A percentile compares a stretch with the other conserved stretches of the same genome.
Evolutionary conservation across 2,888 invertebrate genomes (phyloP).

Genomic region (Limnephilus auricula): DNA sequence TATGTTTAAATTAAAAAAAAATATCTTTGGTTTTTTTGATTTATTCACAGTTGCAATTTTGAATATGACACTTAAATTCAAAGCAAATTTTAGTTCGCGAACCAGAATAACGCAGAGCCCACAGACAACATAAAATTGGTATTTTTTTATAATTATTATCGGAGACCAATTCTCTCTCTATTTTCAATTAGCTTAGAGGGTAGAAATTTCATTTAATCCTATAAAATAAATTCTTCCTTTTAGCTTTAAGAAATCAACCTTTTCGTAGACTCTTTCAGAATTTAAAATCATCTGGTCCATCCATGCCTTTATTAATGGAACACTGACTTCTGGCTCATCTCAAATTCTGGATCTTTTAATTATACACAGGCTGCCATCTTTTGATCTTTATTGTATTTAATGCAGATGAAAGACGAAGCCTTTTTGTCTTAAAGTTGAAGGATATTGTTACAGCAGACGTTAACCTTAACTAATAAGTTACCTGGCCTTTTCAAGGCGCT

Average conservation of each 20-base stretch:
- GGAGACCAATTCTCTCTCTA: background rate
- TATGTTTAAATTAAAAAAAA: too few relatives aligned
- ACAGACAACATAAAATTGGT: too few relatives aligned
- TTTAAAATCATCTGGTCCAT: background rate
- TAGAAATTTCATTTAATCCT: background rate
- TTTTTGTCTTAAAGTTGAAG: background rate
- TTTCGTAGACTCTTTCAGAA: background rate
- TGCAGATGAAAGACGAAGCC: constrained; percentile 2
- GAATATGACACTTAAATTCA: too few relatives aligned
- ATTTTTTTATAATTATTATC: background rate
- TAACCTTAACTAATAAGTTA: background rate
- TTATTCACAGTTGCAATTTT: too few relatives aligned
- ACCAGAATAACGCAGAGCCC: too few relatives aligned
- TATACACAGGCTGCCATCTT: background rate
- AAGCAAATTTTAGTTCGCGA: too few relatives aligned
- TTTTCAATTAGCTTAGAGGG: background rate
- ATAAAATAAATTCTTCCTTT: background rate
- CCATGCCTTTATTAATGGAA: background rate
- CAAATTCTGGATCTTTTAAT: background rate
- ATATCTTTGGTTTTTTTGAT: too few relatives aligned
- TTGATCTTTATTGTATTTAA: background rate
- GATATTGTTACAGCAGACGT: background rate
- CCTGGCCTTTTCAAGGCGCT: background rate
- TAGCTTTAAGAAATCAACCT: background rate
- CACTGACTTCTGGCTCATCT: background rate